phyloP scores from a whole-genome alignment of 2,113 vertebrate genomes.

The Pseudorasbora parva region DNA sequence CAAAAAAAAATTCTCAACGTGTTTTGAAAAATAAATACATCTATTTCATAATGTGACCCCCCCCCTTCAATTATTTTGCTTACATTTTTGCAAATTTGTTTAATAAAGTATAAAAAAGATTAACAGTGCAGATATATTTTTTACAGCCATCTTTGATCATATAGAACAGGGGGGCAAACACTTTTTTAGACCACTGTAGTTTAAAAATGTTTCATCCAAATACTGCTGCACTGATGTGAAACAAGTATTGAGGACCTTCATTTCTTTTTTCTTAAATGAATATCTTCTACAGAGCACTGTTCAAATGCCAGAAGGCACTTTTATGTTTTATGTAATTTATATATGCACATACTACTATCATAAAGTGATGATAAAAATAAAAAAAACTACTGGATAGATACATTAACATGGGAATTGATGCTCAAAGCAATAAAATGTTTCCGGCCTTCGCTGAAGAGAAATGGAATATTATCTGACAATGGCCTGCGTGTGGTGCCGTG shows the following conservation, averaged over 20 bases:
- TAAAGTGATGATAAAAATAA: neutral
- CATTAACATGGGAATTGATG: neutral
- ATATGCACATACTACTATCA: constrained; percentile 8
- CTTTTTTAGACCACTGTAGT: no score
- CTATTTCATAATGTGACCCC: no score
- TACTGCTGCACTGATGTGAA: neutral
- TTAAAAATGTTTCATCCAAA: neutral
- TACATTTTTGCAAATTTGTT: no score
- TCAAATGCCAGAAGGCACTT: neutral
- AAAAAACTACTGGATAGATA: neutral
- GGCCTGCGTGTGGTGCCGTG: neutral
- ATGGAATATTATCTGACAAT: neutral
- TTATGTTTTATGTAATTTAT: neutral
- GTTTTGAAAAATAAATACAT: no score
- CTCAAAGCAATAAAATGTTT: constrained; percentile 21
- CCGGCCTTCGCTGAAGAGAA: neutral
- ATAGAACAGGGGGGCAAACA: no score
- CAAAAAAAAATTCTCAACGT: no score
- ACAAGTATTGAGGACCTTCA: neutral
- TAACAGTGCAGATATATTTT: no score
- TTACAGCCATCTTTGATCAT: no score
- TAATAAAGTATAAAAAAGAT: no score
- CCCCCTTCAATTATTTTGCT: no score
- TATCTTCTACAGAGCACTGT: neutral
- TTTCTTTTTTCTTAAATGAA: constrained; percentile 6